phyloP scores from a whole-genome alignment of 2,888 invertebrate species.

The Drosophila borealis region DNA sequence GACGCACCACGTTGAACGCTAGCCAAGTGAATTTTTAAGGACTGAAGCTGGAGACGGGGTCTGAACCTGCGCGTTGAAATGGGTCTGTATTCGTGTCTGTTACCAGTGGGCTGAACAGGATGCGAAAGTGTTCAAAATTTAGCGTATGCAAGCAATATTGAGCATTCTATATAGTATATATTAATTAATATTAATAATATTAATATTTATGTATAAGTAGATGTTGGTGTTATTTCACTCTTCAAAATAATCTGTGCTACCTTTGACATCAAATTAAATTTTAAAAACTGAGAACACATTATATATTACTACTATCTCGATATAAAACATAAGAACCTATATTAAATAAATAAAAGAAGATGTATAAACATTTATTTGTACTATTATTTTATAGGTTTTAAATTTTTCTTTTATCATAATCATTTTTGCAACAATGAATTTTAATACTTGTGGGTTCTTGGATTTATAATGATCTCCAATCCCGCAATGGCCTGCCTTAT shows the following conservation, averaged over 20 bases:
- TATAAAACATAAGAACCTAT: too few species aligned
- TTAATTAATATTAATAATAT: too few species aligned
- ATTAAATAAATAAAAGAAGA: too few species aligned
- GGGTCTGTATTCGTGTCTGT: not conserved
- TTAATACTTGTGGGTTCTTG: not conserved
- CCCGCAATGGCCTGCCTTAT: not conserved
- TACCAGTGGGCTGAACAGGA: slow-evolving; percentile 11
- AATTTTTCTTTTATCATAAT: too few species aligned
- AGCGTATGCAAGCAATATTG: not conserved
- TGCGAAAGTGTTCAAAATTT: not conserved
- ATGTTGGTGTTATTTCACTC: too few species aligned
- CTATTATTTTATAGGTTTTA: too few species aligned
- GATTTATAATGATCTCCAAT: not conserved
- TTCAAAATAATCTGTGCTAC: too few species aligned
- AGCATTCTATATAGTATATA: too few species aligned
- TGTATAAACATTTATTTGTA: too few species aligned
- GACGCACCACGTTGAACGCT: slow-evolving; percentile 55
- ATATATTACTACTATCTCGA: too few species aligned
- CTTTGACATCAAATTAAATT: too few species aligned
- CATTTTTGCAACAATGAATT: not conserved
- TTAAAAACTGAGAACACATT: not conserved
- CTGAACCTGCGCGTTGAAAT: not conserved
- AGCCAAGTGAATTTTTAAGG: slow-evolving; percentile 72
- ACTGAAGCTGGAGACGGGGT: not conserved
- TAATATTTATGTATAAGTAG: too few species aligned